A percentile compares a stretch with the other conserved stretches of the same genome.
These are phyloP conservation scores for Muscidifurax raptorellus DNA, from an alignment of 1,140 invertebrate species.

Conservation along the genomic window DNA sequence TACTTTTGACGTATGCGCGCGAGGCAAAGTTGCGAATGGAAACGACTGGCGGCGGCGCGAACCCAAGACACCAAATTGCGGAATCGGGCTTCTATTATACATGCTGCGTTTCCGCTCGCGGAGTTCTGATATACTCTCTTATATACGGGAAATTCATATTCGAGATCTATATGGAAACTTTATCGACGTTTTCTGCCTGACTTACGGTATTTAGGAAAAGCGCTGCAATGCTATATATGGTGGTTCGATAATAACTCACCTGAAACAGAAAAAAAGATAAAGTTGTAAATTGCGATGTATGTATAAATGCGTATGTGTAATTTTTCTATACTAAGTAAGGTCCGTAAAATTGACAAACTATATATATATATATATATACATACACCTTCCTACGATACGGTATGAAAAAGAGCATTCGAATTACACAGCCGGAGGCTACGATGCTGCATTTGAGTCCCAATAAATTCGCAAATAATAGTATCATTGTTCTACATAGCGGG, in stretches of 20 bases:
- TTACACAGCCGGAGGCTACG: neutral
- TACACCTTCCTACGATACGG: too few species aligned
- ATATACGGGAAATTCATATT: neutral
- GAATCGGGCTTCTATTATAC: conserved; percentile 6
- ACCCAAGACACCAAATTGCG: conserved; percentile 3
- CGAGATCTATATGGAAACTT: neutral
- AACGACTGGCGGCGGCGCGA: neutral
- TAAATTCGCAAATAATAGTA: conserved; percentile 39
- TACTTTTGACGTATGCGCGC: conserved; percentile 18
- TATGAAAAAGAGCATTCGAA: neutral
- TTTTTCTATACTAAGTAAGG: neutral
- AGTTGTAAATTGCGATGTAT: neutral
- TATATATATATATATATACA: too few species aligned
- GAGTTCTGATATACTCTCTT: neutral
- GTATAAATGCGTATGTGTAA: too few species aligned
- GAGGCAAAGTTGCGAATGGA: neutral
- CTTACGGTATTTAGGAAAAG: neutral
- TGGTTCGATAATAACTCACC: neutral
- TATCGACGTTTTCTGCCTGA: neutral
- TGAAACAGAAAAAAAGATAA: neutral
- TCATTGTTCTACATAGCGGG: conserved; percentile 16
- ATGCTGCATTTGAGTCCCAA: neutral
- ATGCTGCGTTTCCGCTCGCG: neutral
- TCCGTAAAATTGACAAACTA: neutral
- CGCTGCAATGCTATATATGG: neutral